Percentiles rank a stretch among this genome's conserved stretches.
Evolutionary conservation across 2,797 vertebrate genomes (phyloP).

Genomic region (Chelon labrosus): DNA sequence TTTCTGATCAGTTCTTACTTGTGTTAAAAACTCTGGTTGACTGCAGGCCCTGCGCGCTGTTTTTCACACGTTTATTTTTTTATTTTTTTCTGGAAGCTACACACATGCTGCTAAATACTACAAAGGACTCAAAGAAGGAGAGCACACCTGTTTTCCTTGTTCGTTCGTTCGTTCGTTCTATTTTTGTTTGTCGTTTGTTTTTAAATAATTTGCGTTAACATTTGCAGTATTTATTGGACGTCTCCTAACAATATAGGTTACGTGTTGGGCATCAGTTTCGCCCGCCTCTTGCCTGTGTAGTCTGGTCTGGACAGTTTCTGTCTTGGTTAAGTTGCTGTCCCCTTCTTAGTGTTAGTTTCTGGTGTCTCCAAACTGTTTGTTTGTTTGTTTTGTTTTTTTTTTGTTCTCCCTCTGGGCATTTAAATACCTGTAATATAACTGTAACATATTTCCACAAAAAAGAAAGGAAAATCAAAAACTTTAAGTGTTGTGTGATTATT

Average conservation of each 20-base stretch:
- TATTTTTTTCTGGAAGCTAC: conserved; percentile 63
- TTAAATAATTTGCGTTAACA: conserved; percentile 72
- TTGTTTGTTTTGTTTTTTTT: conserved; percentile 2
- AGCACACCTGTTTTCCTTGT: conserved; percentile 41
- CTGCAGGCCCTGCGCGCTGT: conserved; percentile 35
- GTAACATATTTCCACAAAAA: conserved; percentile 91
- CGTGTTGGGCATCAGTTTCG: conserved; percentile 34
- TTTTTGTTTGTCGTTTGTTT: conserved; percentile 52
- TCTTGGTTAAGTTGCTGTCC: conserved; percentile 79
- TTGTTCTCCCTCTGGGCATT: conserved; percentile 84
- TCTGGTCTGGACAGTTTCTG: conserved; percentile 74
- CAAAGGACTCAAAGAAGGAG: conserved; percentile 58
- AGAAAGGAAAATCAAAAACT: conserved; percentile 75
- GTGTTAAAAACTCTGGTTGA: conserved; percentile 64
- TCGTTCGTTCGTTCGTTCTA: conserved; percentile 62
- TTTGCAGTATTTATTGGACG: conserved; percentile 87
- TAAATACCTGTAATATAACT: conserved; percentile 88
- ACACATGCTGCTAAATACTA: conserved; percentile 73
- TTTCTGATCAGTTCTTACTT: conserved; percentile 8
- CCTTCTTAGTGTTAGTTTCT: conserved; percentile 79
- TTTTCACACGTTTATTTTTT: conserved; percentile 16
- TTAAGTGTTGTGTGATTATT: conserved; percentile 56
- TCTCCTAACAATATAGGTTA: conserved; percentile 70
- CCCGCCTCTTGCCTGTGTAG: conserved; percentile 60
- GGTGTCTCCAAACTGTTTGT: conserved; percentile 73